Base-by-base conservation (phyloP, 2,113 vertebrate genomes). In the Rhinolophus ferrumequinum region DNA sequence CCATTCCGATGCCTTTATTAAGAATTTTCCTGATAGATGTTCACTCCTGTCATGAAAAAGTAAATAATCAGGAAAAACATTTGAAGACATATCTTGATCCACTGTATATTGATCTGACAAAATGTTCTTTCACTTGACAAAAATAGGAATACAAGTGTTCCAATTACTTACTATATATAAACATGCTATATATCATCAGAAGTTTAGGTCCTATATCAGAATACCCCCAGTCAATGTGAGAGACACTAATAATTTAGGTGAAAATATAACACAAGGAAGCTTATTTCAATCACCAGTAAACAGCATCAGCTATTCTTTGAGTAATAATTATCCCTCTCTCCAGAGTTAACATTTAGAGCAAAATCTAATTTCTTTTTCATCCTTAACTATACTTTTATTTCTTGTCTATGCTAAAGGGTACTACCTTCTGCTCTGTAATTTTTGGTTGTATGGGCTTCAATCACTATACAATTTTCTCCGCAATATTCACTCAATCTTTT, bases 231-330 rank as follows among this genome's bases (percentile, higher is more conserved):
- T 33, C 85, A 90, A 84, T 90, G 47, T 56, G 35, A 90, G 73
- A 90, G 38, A 8, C 5, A 60, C 35, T 82, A 81, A 90, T 35
- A 90, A 83, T 93, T 88, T 95, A 72, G 38, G 10, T 76, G 19
- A 15, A 50, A 33, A 88, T 62, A 62, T 52, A 93, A 90, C 60
- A 85, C 22, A 69, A 82, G 16, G 44, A 94, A 75, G 56, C 35
- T 97, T 97, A 94, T 64, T 95, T 96, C 95, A 93, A 96, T 90
- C 81, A 90, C 38, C 16, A 91, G 28, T n/a, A 80, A 80, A 75
- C 83, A 96, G 62, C 6, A 3, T 62, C 66, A 96, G 80, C 30
- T 80, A 77, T 72, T 96, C 28, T 95, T 67, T 88, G 87, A 94
- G 84, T 66, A 95, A 81, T 87, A 81, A 97, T 44, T 89, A 66